Conservation (phyloP, 30 jellyfish, hydroid and myxozoan species). For the Pseudorhiza aurosa region DNA sequence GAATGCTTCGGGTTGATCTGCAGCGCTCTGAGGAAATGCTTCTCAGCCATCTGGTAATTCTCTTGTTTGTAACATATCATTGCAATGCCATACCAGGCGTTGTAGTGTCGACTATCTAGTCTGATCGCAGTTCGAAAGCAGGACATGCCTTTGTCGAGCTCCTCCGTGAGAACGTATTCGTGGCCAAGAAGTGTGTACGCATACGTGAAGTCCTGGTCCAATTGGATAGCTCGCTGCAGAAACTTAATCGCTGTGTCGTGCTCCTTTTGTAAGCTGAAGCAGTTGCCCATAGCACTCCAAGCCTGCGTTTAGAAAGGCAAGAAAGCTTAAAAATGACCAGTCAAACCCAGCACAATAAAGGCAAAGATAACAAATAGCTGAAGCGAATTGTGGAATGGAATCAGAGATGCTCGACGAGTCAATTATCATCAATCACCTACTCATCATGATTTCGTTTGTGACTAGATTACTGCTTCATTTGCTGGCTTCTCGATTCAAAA, state of each 20-base stretch:
- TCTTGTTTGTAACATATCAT: slow-evolving; percentile 97
- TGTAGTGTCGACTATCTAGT: slow-evolving; percentile 86
- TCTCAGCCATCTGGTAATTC: slow-evolving; percentile 86
- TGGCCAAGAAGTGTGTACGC: slow-evolving; percentile 98
- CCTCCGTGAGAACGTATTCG: slow-evolving; percentile 94
- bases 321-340: no score
- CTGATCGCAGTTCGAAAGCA: slow-evolving; percentile 95
- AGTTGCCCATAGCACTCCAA: slow-evolving; percentile 99
- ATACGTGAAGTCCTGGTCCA: slow-evolving; percentile 90
- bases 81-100: slow-evolving; percentile 99
- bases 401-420: no score
- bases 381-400: no score
- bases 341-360: no score
- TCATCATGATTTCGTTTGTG: no score
- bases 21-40: slow-evolving; percentile 85
- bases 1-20: slow-evolving; percentile 91
- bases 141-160: slow-evolving; percentile 88
- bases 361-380: no score
- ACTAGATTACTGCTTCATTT: no score
- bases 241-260: slow-evolving; percentile 85
- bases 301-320: no score
- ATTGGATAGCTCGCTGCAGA: slow-evolving; percentile 90
- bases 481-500: no score
- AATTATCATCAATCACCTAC: no score
- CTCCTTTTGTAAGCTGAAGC: slow-evolving; percentile 96